These are phyloP conservation scores for Morpho achilles DNA, from an alignment of 2,888 invertebrate species.

Conservation along the genomic window DNA sequence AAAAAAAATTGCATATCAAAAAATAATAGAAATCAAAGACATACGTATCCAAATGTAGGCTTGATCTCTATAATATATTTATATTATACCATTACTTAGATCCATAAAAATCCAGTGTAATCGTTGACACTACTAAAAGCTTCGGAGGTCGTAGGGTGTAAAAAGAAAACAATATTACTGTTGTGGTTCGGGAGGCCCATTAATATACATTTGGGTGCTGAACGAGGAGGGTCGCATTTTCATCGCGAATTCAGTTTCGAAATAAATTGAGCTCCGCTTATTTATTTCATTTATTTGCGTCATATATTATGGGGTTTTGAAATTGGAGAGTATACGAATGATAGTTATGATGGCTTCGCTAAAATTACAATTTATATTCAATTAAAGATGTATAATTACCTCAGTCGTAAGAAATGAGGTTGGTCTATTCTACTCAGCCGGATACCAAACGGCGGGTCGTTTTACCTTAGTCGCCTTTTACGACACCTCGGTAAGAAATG, in stretches of 20 bases:
- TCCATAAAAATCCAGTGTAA: slow-evolving; percentile 55
- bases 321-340: not conserved
- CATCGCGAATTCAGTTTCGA: slow-evolving; percentile 62
- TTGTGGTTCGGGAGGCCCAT: slow-evolving; percentile 63
- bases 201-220: slow-evolving; percentile 70
- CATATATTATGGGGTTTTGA: slow-evolving; percentile 12
- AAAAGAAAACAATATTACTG: slow-evolving; percentile 72
- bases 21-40: no score
- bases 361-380: no score
- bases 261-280: slow-evolving; percentile 56
- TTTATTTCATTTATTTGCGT: slow-evolving; percentile 33
- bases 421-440: no score
- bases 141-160: slow-evolving; percentile 56
- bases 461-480: no score
- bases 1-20: no score
- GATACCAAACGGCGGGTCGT: no score
- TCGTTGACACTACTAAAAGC: slow-evolving; percentile 70
- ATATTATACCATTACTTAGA: slow-evolving; percentile 52
- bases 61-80: slow-evolving; percentile 20
- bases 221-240: slow-evolving; percentile 50
- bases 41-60: not conserved
- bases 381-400: no score
- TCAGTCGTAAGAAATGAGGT: no score
- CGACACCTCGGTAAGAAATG: no score
- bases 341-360: no score